These are phyloP conservation scores for Atopsyche davidsoni DNA, from an alignment of 1,140 invertebrate species.

Conservation along the genomic window DNA sequence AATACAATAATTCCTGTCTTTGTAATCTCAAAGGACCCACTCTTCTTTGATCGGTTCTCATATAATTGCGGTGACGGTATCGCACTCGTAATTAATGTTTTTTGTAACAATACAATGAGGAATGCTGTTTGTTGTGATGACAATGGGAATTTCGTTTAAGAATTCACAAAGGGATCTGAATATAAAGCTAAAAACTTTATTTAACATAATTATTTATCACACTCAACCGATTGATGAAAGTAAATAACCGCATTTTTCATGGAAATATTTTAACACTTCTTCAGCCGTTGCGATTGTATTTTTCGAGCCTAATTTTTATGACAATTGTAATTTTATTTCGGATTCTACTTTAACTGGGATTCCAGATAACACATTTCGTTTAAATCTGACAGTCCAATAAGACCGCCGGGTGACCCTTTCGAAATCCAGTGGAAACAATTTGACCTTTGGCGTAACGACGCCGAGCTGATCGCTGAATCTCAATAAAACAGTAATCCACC, in stretches of 20 bases:
- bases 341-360: too few species aligned
- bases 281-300: too few species aligned
- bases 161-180: conserved; percentile 2
- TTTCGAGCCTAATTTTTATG: too few species aligned
- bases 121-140: conserved; percentile 24
- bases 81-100: conserved; percentile 29
- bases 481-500: conserved; percentile 19
- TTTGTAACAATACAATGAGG: conserved; percentile 26
- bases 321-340: too few species aligned
- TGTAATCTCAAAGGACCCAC: conserved; percentile 28
- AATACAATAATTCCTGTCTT: conserved; percentile 27
- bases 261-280: too few species aligned
- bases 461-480: conserved; percentile 15
- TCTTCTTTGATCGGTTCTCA: too few species aligned
- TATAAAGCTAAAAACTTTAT: not conserved
- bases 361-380: too few species aligned
- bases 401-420: conserved; percentile 2
- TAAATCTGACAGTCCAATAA: conserved; percentile 2
- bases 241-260: too few species aligned
- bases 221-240: not conserved
- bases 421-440: conserved; percentile 19
- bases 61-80: conserved; percentile 27
- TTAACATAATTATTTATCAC: not conserved
- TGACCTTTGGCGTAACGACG: conserved; percentile 9
- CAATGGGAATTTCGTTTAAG: conserved; percentile 17